Conservation (phyloP, 2,888 invertebrate species). For the Sussaba pulchella region DNA sequence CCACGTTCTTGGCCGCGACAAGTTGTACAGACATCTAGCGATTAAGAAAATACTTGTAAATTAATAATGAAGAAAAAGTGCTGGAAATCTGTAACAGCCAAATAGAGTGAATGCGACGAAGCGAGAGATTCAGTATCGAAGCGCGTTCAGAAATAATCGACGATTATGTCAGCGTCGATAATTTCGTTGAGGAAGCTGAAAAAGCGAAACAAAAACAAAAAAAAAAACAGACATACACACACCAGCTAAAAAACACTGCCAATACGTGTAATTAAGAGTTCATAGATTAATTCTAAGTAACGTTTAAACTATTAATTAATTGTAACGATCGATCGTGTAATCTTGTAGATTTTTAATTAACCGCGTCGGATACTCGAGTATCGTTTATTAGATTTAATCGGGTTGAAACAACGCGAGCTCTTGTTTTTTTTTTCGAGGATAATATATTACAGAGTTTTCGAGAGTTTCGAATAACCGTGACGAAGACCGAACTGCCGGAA, state of each 20-base stretch:
- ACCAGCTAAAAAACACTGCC: conserved; percentile 84
- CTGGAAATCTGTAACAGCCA: conserved; percentile 52
- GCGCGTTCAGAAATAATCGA: conserved; percentile 45
- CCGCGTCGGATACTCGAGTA: conserved; percentile 64
- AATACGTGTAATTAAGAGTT: conserved; percentile 82
- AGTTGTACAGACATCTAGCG: conserved; percentile 75
- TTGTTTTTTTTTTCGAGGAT: conserved; percentile 12
- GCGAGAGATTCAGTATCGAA: conserved; percentile 35
- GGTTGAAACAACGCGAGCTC: conserved; percentile 46
- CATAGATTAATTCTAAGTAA: conserved; percentile 68
- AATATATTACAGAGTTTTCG: conserved; percentile 54
- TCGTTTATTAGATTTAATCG: conserved; percentile 58
- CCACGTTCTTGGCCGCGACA: conserved; percentile 62
- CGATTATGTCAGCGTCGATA: conserved; percentile 66
- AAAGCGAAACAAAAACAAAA: conserved; percentile 62
- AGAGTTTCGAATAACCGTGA: conserved; percentile 51
- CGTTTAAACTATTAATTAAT: conserved; percentile 73
- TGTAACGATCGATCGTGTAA: conserved; percentile 74
- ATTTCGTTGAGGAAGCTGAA: conserved; percentile 43
- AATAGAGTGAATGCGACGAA: conserved; percentile 49
- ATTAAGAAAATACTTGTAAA: conserved; percentile 77
- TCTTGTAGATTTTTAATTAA: conserved; percentile 75
- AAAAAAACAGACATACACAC: conserved; percentile 75
- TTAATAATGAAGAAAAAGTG: conserved; percentile 65
- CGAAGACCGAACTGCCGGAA: conserved; percentile 61